Base-by-base conservation (phyloP, 2,888 invertebrate genomes). In the Choristoneura rosaceana region DNA sequence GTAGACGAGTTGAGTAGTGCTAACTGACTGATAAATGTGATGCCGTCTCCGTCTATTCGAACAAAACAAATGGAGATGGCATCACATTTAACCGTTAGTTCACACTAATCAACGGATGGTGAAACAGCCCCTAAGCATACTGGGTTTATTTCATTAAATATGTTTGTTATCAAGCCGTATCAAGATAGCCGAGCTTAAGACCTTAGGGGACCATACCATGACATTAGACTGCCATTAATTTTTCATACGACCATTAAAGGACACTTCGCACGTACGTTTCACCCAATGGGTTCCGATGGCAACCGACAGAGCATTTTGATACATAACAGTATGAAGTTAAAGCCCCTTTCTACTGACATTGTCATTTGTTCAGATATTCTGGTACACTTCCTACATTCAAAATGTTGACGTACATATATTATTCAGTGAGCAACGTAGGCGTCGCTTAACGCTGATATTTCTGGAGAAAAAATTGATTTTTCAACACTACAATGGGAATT, bases 401-500 rank as follows among this genome's bases (percentile, higher is more conserved):
- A 62, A 62, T 62, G 61, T 62, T 62, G 61, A 62, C 61, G 12
- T 62, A 9, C 61, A 62, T 62, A 25, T 62, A 43, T 62, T 62
- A 62, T 62, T 62, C 61, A 62, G 4, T 15, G 15, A 3, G 1
- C 12, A 25, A 25, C 0, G 55, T 25, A 25, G 55, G 25, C 17
- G 4, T 7, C 15, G 15, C 50, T 4, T 4, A 4, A 25, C 55
- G 12, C 4, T 55, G 55, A 55, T 55, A 55, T 55, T 55, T 55
- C 12, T 25, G 25, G 25, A 25, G 55, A 25, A 15, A 52, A 52
- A 52, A 52, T 52, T 1, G 50, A 52, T 52, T 52, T 52, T 52
- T 7, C 2, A 7, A 17, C 50, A 50, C 15, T 0, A 50, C 50
- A 52, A 47, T 14, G 47, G 47, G n/a, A 43, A 34, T 34, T 34